Evolutionary conservation across 2,888 invertebrate genomes (phyloP), one percentile per base, ranked within the genome.

Genomic region (Morpho achilles): DNA sequence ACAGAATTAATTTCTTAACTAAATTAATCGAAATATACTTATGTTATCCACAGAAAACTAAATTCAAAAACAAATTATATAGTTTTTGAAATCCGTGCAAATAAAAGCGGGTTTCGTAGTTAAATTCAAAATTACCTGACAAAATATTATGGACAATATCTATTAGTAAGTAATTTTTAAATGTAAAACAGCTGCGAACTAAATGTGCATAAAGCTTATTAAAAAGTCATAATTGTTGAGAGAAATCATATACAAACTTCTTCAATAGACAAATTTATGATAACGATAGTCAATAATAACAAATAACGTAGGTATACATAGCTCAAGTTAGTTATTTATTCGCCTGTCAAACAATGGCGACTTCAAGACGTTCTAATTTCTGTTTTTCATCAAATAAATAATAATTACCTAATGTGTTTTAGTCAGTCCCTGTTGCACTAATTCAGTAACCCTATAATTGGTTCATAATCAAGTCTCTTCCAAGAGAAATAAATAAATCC

Each of bases 291-390:
- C 68, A 73, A 74, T 71, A 73, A 75, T 69, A 75, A 73, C 71
- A 74, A 71, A 69, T 69, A 66, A 62, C 61, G 65, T 69, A 68
- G 62, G 61, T 72, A 67, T 69, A 71, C 69, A 68, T 70, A 70
- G 65, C 67, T 68, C 69, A 68, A 68, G 69, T 71, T 72, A 70
- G 71, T 72, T 73, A 71, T 71, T 69, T 69, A 74, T 72, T 70
- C 67, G 67, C 61, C 71, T 74, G 88, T 85, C 88, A 88, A 86
- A 89, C 87, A 91, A 91, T 91, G 91, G 90, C 91, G 89, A 89
- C 90, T 80, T 78, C 73, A 72, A 76, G 77, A 70, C 69, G 66
- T 80, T 77, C 72, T 72, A 69, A 74, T 73, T 80, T 76, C 74
- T 79, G 70, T 71, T 71, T 68, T 69, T 75, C 74, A 69, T 74